phyloP scores from a whole-genome alignment of 2,113 vertebrate species.

The Gila orcuttii region DNA sequence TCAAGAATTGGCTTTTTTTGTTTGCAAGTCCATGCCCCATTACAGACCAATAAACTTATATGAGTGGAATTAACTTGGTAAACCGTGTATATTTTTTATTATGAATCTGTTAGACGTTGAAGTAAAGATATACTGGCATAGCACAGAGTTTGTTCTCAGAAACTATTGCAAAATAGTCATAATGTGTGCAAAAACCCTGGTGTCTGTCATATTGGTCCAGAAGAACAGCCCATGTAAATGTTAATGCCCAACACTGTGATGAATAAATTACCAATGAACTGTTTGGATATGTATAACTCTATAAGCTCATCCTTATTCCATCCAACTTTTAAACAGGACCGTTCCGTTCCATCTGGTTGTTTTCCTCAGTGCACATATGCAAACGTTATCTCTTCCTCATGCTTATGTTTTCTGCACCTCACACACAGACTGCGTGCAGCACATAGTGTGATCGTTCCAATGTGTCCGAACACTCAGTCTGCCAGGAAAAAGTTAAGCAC shows the following conservation, averaged over 20 bases:
- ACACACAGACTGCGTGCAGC: not conserved
- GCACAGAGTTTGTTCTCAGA: constrained; percentile 54
- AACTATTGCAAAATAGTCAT: constrained; percentile 60
- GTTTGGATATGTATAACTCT: constrained; percentile 23
- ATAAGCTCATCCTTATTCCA: constrained; percentile 23
- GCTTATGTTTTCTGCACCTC: constrained; percentile 5
- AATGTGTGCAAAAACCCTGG: constrained; percentile 54
- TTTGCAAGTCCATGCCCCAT: constrained; percentile 58
- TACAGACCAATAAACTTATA: constrained; percentile 63
- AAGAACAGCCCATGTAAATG: constrained; percentile 22
- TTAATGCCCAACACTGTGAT: not conserved
- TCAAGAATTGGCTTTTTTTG: constrained; percentile 44
- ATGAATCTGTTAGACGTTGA: constrained; percentile 61
- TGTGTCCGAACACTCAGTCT: constrained; percentile 22
- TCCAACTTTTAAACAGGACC: constrained; percentile 16
- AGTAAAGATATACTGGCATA: constrained; percentile 59
- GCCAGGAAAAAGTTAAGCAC: constrained; percentile 53
- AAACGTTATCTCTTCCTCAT: constrained; percentile 44
- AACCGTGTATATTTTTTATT: constrained; percentile 61
- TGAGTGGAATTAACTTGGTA: constrained; percentile 58
- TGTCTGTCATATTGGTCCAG: constrained; percentile 62
- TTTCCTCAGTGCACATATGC: constrained; percentile 13
- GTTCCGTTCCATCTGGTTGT: constrained; percentile 5
- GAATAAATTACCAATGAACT: not conserved
- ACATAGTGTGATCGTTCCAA: constrained; percentile 17